A percentile compares a stretch with the other conserved stretches of the same genome.
Conservation (phyloP, 2,113 vertebrate species). For the Gorsachius goisagi region DNA sequence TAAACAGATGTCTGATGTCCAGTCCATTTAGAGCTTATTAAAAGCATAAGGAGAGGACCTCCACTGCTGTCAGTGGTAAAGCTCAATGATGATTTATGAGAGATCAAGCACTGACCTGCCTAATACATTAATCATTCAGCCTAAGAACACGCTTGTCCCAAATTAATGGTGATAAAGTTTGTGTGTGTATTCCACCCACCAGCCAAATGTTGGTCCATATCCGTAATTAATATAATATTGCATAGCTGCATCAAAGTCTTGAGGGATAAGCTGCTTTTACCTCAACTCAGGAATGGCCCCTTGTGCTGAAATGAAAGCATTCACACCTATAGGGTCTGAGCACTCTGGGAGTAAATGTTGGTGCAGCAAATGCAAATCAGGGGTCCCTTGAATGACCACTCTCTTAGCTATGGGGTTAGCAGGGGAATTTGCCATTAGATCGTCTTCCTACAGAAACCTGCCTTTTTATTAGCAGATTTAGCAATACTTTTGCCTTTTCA, state of each 20-base stretch:
- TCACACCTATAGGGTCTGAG: neutral
- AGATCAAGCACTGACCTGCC: neutral
- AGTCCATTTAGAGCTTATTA: slow-evolving; percentile 14
- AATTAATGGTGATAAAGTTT: neutral
- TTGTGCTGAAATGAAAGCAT: neutral
- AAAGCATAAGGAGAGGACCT: neutral
- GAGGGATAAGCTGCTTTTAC: neutral
- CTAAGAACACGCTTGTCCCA: neutral
- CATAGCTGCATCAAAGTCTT: neutral
- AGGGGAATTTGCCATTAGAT: neutral
- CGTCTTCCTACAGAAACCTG: neutral
- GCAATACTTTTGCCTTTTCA: neutral
- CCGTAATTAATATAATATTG: neutral
- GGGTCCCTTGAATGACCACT: neutral
- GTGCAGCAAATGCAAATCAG: neutral
- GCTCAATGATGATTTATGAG: slow-evolving; percentile 17
- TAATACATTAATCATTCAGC: neutral
- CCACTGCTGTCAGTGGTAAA: neutral
- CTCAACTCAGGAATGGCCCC: neutral
- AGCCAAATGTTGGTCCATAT: neutral
- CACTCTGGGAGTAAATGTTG: neutral
- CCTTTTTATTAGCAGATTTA: neutral
- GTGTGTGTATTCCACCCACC: neutral
- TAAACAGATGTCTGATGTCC: neutral
- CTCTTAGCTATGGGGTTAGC: neutral